phyloP scores from a whole-genome alignment of 2,797 vertebrate species.

The Myotis pilosus region DNA sequence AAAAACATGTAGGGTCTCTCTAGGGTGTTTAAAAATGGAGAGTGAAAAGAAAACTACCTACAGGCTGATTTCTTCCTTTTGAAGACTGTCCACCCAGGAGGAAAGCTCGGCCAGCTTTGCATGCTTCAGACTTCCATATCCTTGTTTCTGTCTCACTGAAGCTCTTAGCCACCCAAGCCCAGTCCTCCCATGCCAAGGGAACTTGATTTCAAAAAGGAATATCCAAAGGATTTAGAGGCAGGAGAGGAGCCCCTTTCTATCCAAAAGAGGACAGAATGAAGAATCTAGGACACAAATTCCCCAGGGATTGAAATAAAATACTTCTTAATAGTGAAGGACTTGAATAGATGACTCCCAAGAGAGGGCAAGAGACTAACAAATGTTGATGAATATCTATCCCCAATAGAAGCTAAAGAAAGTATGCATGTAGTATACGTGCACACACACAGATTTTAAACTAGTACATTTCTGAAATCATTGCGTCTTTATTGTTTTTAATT shows the following conservation, averaged over 20 bases:
- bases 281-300: conserved; percentile 26
- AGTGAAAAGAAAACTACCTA: background rate
- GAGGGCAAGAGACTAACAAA: background rate
- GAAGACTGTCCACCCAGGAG: background rate
- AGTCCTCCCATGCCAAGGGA: background rate
- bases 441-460: background rate
- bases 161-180: background rate
- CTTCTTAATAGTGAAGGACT: background rate
- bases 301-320: conserved; percentile 43
- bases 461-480: background rate
- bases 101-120: background rate
- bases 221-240: background rate
- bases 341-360: conserved; percentile 35
- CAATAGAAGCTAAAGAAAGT: background rate
- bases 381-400: background rate
- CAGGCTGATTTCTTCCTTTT: background rate
- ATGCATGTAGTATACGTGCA: background rate
- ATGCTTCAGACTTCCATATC: background rate
- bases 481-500: background rate
- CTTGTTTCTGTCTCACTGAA: background rate
- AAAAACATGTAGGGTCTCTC: background rate
- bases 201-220: background rate
- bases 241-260: background rate
- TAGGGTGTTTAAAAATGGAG: conserved; percentile 8
- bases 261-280: conserved; percentile 24